Conservation (phyloP, 2,888 invertebrate genomes). For the Diarsia dahlii region DNA sequence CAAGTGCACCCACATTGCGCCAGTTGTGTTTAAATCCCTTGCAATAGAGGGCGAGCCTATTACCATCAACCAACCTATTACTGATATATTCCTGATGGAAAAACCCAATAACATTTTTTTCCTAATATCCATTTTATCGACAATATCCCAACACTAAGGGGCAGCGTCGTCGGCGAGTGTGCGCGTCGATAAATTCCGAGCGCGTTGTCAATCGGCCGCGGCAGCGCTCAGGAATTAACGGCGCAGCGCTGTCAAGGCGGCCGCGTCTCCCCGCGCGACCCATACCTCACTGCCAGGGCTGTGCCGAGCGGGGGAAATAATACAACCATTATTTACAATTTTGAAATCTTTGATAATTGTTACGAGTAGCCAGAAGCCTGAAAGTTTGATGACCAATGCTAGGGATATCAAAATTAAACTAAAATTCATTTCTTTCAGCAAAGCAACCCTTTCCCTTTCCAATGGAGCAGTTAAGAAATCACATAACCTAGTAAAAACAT, state of each 20-base stretch:
- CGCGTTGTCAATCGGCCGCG: constrained; percentile 90
- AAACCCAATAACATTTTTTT: too few relatives aligned
- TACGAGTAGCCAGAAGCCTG: background rate
- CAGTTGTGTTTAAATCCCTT: too few relatives aligned
- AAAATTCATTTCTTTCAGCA: too few relatives aligned
- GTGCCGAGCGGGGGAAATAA: constrained; percentile 13
- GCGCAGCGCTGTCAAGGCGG: constrained; percentile 87
- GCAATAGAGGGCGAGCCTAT: too few relatives aligned
- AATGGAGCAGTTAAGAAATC: too few relatives aligned
- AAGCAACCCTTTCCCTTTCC: too few relatives aligned
- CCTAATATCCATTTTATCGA: constrained; percentile 38
- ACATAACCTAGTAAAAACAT: too few relatives aligned
- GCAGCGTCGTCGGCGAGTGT: constrained; percentile 80
- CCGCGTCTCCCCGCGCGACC: constrained; percentile 73
- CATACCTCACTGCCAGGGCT: constrained; percentile 64
- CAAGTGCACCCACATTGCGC: too few relatives aligned
- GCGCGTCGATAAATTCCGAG: constrained; percentile 89
- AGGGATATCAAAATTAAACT: background rate
- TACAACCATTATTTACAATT: constrained; percentile 19
- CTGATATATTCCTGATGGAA: too few relatives aligned
- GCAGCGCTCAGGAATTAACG: constrained; percentile 88
- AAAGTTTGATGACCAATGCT: background rate
- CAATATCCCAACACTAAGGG: constrained; percentile 65
- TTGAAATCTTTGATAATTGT: background rate
- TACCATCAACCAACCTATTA: too few relatives aligned